Base-by-base conservation (phyloP, 2,797 vertebrate species). In the Typhlichthys eigenmanni region DNA sequence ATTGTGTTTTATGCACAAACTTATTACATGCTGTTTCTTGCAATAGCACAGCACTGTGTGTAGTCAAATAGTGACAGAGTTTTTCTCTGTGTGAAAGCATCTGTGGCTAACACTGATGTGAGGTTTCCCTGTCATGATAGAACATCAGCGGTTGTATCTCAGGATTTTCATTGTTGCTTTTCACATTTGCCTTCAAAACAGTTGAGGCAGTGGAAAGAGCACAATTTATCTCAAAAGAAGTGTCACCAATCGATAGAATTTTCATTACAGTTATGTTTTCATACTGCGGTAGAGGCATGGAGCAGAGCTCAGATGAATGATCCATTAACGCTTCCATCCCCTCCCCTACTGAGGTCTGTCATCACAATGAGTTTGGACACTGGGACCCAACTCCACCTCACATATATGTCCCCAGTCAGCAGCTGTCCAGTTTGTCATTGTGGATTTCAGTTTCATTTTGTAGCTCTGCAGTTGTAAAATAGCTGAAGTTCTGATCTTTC, bases 261-360 rank as follows among this genome's bases (percentile, higher is more conserved):
- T 93, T 93, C 91, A 93, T 93, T 91, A 92, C 87, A 74, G 84
- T 89, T 92, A 85, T 87, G 86, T 92, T 92, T 93, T 91, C 84
- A 91, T 92, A 83, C 83, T 80, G 87, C 87, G 79, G 82, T 14
- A 52, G 80, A 82, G 84, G 76, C 73, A 58, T 24, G 72, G 77
- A 73, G 80, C 51, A 29, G 72, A 82, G 81, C 76, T 59, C 71
- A 78, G 87, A 86, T 87, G 88, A 91, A 91, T 90, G 90, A 89
- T 90, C 84, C 86, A 86, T 90, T 87, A 85, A 87, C 47, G 67
- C 78, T 79, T 61, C 71, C 73, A 55, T 32, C 61, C 54, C 14
- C 53, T 78, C 79, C 75, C 75, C 11, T 82, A 68, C 55, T 6
- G 53, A 74, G 79, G 74, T 71, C 76, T 88, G 85, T 89, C 88